A percentile compares a stretch with the other conserved stretches of the same genome.
Conservation (phyloP, 2,888 invertebrate species). For the Meteorus colon region DNA sequence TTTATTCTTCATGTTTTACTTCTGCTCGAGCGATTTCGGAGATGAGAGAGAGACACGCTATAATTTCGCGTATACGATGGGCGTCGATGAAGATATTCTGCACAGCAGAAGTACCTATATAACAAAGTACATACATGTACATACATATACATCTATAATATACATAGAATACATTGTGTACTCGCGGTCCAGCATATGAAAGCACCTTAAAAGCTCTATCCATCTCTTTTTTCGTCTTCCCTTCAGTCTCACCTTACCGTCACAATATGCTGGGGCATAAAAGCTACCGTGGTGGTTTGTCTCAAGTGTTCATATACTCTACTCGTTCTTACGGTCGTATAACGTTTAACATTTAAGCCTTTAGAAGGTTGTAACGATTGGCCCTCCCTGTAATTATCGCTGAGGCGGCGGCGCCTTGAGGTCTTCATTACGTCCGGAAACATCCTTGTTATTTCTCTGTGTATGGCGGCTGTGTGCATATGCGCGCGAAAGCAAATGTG, state of each 20-base stretch:
- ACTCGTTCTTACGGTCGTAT: conserved; percentile 52
- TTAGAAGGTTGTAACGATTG: conserved; percentile 73
- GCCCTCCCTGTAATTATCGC: conserved; percentile 73
- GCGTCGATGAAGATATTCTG: conserved; percentile 27
- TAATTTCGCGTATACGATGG: conserved; percentile 38
- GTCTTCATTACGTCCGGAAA: conserved; percentile 71
- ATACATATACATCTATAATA: not conserved
- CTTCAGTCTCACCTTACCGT: conserved; percentile 37
- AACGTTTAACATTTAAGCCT: conserved; percentile 73
- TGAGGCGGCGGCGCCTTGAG: conserved; percentile 73
- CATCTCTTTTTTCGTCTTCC: conserved; percentile 20
- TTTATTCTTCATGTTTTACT: conserved; percentile 17
- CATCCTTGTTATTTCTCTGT: conserved; percentile 72
- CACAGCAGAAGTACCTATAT: not conserved
- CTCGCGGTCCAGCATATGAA: not conserved
- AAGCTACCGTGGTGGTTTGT: conserved; percentile 68
- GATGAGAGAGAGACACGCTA: conserved; percentile 38
- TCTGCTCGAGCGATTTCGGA: conserved; percentile 26
- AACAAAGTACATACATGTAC: not conserved
- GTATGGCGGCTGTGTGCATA: conserved; percentile 54
- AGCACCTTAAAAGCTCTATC: conserved; percentile 34
- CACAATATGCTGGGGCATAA: conserved; percentile 61
- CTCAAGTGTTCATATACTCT: conserved; percentile 55
- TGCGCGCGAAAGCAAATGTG: conserved; percentile 11
- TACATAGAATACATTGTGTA: conserved; percentile 1